These are phyloP conservation scores for Colostygia pectinataria DNA, from an alignment of 2,888 invertebrate genomes.

Conservation along the genomic window DNA sequence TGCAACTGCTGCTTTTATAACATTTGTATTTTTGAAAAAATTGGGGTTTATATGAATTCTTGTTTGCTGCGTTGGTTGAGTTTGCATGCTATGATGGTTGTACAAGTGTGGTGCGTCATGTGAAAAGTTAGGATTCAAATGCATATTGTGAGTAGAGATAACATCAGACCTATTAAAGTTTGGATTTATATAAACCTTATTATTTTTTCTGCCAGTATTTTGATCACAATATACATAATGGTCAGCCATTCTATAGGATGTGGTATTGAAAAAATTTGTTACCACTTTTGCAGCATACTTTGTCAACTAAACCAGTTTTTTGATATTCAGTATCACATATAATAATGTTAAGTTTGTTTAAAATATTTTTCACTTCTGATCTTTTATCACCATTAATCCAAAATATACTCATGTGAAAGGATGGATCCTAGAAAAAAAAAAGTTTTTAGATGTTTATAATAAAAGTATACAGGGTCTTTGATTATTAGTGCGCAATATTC, in stretches of 20 bases:
- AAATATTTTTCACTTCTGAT: constrained; percentile 65
- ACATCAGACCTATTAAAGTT: constrained; percentile 56
- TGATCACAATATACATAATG: constrained; percentile 22
- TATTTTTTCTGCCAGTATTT: constrained; percentile 31
- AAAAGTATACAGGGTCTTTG: too few relatives aligned
- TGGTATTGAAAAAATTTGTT: constrained; percentile 87
- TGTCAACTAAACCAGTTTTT: constrained; percentile 75
- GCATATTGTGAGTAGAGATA: constrained; percentile 40
- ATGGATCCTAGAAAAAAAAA: constrained; percentile 86
- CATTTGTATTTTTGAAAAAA: constrained; percentile 48
- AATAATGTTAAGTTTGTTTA: constrained; percentile 76
- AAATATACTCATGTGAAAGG: constrained; percentile 92
- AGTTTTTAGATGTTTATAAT: too few relatives aligned
- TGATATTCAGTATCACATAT: constrained; percentile 58
- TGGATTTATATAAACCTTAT: constrained; percentile 71
- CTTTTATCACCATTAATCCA: constrained; percentile 90
- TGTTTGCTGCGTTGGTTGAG: constrained; percentile 31
- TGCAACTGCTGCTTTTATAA: not conserved
- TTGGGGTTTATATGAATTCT: constrained; percentile 79
- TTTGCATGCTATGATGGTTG: constrained; percentile 5
- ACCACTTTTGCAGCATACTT: constrained; percentile 88
- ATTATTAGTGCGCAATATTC: too few relatives aligned
- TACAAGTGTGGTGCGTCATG: constrained; percentile 30
- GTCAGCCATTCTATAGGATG: constrained; percentile 55
- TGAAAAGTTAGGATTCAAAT: constrained; percentile 64